Evolutionary conservation across 1,140 invertebrate genomes (phyloP).

Genomic region (Rhizoglyphus robini): DNA sequence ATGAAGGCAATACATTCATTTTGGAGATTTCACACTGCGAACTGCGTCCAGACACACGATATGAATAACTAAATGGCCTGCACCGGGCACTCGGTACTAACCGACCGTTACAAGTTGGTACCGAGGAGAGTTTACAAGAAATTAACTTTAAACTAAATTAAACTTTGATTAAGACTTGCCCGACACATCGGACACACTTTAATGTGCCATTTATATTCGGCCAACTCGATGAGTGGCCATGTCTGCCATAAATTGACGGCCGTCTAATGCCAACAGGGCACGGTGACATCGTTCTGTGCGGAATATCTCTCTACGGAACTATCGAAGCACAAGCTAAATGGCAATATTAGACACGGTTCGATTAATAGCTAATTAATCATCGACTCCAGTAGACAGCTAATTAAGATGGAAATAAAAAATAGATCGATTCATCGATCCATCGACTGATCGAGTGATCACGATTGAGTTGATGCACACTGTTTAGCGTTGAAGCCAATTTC

Average conservation of each 20-base stretch:
- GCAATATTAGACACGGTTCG: not conserved
- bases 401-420: slow-evolving; percentile 2
- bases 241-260: not conserved
- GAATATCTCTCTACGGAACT: not conserved
- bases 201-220: not conserved
- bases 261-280: not conserved
- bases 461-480: too few species aligned
- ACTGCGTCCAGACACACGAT: not conserved
- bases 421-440: too few species aligned
- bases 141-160: slow-evolving; percentile 11
- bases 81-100: not conserved
- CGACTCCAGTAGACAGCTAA: not conserved
- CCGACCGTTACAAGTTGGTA: not conserved
- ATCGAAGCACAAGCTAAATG: not conserved
- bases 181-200: not conserved
- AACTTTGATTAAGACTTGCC: slow-evolving; percentile 4
- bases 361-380: slow-evolving; percentile 13
- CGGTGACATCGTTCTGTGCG: not conserved
- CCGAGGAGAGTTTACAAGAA: not conserved
- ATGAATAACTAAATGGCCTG: not conserved
- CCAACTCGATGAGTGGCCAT: not conserved
- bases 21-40: slow-evolving; percentile 6
- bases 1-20: slow-evolving; percentile 4
- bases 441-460: too few species aligned
- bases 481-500: not conserved